Percentiles rank a stretch among this genome's conserved stretches.
Evolutionary conservation across 1,140 invertebrate genomes (phyloP).

Genomic region (Meloidogyne hapla): DNA sequence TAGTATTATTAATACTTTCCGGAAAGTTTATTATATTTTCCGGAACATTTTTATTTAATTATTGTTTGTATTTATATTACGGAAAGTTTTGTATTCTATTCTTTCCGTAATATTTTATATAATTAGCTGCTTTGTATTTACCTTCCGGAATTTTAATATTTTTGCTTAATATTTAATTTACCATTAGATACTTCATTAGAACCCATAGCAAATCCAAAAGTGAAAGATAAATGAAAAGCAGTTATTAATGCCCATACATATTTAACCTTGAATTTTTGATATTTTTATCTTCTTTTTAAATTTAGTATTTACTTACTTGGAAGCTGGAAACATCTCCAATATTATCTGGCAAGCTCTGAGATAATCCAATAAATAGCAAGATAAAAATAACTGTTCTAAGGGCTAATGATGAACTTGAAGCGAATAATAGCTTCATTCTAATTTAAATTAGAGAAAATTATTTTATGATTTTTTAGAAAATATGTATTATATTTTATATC

Average conservation of each 20-base stretch:
- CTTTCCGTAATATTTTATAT: neutral
- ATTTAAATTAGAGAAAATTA: no score
- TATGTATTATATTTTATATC: no score
- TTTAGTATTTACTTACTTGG: neutral
- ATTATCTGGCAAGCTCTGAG: neutral
- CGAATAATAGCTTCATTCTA: neutral
- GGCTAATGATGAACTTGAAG: neutral
- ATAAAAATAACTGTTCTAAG: neutral
- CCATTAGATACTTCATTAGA: conserved; percentile 76
- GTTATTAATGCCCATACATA: conserved; percentile 68
- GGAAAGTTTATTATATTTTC: no score
- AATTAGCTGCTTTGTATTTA: neutral
- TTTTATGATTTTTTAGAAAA: no score
- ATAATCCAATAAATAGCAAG: neutral
- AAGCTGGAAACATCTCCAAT: neutral
- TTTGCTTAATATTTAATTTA: conserved; percentile 8
- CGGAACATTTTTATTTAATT: no score
- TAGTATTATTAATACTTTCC: no score
- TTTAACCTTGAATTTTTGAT: conserved; percentile 16
- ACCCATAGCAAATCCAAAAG: conserved; percentile 90
- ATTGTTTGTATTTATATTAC: neutral
- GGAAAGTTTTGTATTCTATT: neutral
- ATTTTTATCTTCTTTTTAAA: no score
- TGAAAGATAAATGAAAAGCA: conserved; percentile 86
- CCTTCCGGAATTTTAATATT: neutral